Evolutionary conservation across 30 jellyfish, hydroid and myxozoan genomes (phyloP).

Genomic region (Aurelia aurita): DNA sequence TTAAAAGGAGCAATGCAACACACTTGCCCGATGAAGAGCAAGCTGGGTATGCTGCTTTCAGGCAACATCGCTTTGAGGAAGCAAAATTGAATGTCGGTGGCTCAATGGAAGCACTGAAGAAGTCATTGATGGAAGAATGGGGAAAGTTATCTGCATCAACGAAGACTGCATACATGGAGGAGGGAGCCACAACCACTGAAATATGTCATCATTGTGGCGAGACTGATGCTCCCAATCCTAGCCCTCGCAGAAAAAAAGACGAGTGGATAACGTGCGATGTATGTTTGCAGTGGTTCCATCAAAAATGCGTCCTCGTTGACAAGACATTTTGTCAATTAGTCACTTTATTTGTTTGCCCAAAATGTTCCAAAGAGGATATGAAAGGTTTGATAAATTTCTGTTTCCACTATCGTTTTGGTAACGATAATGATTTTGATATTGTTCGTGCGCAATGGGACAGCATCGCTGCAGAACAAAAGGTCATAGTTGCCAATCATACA

Average conservation of each 20-base stretch:
- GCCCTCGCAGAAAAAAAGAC: not conserved
- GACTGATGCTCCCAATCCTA: conserved; percentile 6
- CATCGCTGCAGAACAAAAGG: not conserved
- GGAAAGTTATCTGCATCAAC: not conserved
- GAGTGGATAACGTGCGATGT: conserved; percentile 19
- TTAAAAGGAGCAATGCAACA: not conserved
- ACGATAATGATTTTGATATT: not conserved
- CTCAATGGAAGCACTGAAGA: conserved; percentile 12
- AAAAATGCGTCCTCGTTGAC: conserved; percentile 21
- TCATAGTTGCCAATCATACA: not conserved
- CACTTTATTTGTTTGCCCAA: not conserved
- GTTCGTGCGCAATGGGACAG: not conserved
- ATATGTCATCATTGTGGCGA: not conserved
- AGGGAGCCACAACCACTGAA: not conserved
- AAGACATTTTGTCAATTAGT: not conserved
- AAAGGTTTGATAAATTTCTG: not conserved
- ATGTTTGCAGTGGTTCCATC: conserved; percentile 40
- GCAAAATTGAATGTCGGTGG: not conserved
- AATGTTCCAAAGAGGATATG: not conserved
- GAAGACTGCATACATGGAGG: not conserved
- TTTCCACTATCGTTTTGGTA: not conserved
- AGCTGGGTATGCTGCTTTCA: conserved; percentile 1
- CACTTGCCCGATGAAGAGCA: not conserved
- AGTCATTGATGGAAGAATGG: not conserved
- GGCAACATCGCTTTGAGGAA: not conserved